Conservation (phyloP, 1,140 invertebrate species). For the Drosophila obscura region DNA sequence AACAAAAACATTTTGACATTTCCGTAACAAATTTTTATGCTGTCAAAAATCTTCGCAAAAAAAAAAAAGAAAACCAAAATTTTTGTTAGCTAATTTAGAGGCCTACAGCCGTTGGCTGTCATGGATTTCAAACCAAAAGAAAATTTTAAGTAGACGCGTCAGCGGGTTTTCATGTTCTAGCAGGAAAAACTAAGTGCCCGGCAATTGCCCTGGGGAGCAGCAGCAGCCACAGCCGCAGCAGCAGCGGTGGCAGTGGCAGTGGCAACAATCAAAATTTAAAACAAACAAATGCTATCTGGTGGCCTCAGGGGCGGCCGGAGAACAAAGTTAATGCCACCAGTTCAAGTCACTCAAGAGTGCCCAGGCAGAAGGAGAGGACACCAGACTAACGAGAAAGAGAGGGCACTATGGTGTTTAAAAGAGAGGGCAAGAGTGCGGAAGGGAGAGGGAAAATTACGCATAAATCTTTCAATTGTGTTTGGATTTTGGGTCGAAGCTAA, state of each 20-base stretch:
- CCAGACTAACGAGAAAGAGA: constrained; percentile 1
- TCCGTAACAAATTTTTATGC: constrained; percentile 50
- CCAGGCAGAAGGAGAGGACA: constrained; percentile 17
- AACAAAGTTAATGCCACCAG: constrained; percentile 74
- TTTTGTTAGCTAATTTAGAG: constrained; percentile 59
- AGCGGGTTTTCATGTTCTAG: constrained; percentile 60
- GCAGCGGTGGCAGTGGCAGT: constrained; percentile 14
- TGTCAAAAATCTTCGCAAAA: constrained; percentile 38
- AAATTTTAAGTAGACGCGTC: constrained; percentile 80
- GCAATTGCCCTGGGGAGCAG: constrained; percentile 52
- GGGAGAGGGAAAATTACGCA: constrained; percentile 57
- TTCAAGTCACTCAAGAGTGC: constrained; percentile 70
- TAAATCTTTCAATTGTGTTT: constrained; percentile 81
- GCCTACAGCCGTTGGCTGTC: constrained; percentile 65
- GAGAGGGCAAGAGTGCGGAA: constrained; percentile 6
- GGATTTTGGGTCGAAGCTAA: constrained; percentile 71
- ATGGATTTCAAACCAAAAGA: constrained; percentile 46
- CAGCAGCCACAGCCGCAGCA: constrained; percentile 39
- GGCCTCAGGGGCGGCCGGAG: constrained; percentile 29
- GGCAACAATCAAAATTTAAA: constrained; percentile 57
- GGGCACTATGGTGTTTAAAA: constrained; percentile 62
- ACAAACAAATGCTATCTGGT: constrained; percentile 54
- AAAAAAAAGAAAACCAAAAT: constrained; percentile 12
- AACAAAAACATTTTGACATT: constrained; percentile 59
- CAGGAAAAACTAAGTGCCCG: constrained; percentile 74